Base-by-base conservation (phyloP, 2,113 vertebrate species). In the Brachypteracias leptosomus region DNA sequence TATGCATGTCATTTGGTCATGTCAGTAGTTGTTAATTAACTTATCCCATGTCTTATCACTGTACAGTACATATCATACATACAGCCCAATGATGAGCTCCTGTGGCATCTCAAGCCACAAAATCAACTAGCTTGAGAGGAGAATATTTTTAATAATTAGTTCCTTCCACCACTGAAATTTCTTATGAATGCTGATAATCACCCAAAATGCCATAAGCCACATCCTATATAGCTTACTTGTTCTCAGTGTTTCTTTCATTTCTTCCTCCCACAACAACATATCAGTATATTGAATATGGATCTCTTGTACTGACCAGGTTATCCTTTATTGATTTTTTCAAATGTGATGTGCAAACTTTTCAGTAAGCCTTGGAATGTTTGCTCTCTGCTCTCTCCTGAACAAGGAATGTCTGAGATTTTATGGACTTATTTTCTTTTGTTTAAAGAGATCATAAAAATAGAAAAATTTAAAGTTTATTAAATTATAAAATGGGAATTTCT, bases 1-100 rank as follows among this genome's bases (percentile, higher is more conserved):
- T 52, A 31, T 80, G 67, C 59, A 80, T 74, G 82, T 91, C 79
- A 94, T 90, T 88, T 95, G 85, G 83, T 84, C 63, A 92, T 80
- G 79, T 81, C 95, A 94, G 68, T 88, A 86, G 83, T 52, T 86
- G 63, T 47, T 96, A 94, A 93, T 94, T 95, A 93, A 86, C 49
- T 88, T 88, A 88, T 59, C 31, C 44, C 29, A 22, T 78, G 61
- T 63, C 55, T 95, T 67, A 57, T 57, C 35, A 26, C 47, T 57
- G 11, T 49, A n/a, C 4, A 25, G 38, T 90, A 63, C 1, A 1
- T 77, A 42, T 54, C 71, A 67, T n/a, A 70, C 6, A 47, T 44
- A 47, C 33, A 86, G 72, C 42, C 67, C 47, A 55, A 46, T 36
- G 29, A 83, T 0, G 7, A 88, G 72, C 44, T 67, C 26, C 55